Evolutionary conservation across 2,888 invertebrate genomes (phyloP).

Genomic region (Drosophila rubida): DNA sequence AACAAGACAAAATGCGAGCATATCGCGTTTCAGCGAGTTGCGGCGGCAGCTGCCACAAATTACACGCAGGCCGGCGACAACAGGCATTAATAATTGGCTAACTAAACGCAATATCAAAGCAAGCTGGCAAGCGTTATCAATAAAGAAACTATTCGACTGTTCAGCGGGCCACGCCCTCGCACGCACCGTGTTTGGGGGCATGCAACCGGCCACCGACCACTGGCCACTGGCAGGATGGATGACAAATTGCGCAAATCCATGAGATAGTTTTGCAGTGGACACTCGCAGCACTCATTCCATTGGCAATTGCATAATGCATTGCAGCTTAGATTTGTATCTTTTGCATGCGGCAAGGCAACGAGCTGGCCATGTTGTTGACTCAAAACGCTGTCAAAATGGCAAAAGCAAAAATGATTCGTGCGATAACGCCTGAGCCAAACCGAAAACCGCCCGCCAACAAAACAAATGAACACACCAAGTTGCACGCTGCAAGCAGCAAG

Average conservation of each 20-base stretch:
- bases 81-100: conserved; percentile 72
- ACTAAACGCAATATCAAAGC: conserved; percentile 71
- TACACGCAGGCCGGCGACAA: conserved; percentile 69
- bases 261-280: conserved; percentile 70
- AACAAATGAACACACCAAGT: conserved; percentile 53
- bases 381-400: conserved; percentile 77
- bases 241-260: conserved; percentile 83
- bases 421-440: conserved; percentile 55
- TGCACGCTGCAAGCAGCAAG: too few species aligned
- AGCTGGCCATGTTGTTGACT: conserved; percentile 74
- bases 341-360: conserved; percentile 59
- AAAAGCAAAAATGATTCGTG: conserved; percentile 74
- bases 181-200: conserved; percentile 47
- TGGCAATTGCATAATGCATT: conserved; percentile 70
- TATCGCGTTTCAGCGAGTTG: conserved; percentile 67
- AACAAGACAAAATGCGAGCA: conserved; percentile 26
- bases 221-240: conserved; percentile 68
- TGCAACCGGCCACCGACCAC: conserved; percentile 19
- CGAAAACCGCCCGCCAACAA: conserved; percentile 12
- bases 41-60: conserved; percentile 69
- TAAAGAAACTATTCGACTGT: conserved; percentile 59
- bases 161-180: conserved; percentile 68
- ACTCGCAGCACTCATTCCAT: conserved; percentile 55
- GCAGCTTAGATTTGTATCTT: conserved; percentile 75
- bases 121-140: conserved; percentile 72